Evolutionary conservation across 2,888 invertebrate genomes (phyloP).

Genomic region (Tinea semifulvella): DNA sequence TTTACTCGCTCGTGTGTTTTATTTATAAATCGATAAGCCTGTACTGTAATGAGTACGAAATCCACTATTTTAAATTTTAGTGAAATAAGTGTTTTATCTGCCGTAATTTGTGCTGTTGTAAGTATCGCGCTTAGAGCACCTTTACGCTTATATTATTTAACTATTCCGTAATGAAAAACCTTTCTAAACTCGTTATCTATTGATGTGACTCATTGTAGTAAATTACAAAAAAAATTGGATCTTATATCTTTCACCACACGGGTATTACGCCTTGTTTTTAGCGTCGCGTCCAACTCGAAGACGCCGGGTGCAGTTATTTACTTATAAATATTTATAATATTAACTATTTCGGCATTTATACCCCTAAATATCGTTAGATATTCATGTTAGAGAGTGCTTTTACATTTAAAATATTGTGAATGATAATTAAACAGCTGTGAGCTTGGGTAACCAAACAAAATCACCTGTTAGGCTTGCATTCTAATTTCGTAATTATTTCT

Average conservation of each 20-base stretch:
- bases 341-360: too few relatives aligned
- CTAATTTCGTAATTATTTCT: too few relatives aligned
- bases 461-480: background rate
- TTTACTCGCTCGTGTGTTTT: background rate
- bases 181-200: too few relatives aligned
- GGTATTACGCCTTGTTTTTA: constrained; percentile 1
- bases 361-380: too few relatives aligned
- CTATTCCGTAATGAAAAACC: too few relatives aligned
- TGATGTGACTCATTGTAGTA: too few relatives aligned
- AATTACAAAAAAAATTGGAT: too few relatives aligned
- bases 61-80: background rate
- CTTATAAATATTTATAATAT: background rate
- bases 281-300: constrained; percentile 4
- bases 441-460: constrained; percentile 1
- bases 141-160: too few relatives aligned
- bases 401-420: too few relatives aligned
- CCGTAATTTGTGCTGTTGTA: background rate
- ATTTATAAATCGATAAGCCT: background rate
- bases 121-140: background rate
- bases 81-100: background rate
- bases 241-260: too few relatives aligned
- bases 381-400: too few relatives aligned
- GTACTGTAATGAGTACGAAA: background rate
- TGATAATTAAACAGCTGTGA: background rate
- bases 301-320: background rate